Base-by-base conservation (phyloP, 53 echinoderm and acorn worm species). In the Arbacia lixula region DNA sequence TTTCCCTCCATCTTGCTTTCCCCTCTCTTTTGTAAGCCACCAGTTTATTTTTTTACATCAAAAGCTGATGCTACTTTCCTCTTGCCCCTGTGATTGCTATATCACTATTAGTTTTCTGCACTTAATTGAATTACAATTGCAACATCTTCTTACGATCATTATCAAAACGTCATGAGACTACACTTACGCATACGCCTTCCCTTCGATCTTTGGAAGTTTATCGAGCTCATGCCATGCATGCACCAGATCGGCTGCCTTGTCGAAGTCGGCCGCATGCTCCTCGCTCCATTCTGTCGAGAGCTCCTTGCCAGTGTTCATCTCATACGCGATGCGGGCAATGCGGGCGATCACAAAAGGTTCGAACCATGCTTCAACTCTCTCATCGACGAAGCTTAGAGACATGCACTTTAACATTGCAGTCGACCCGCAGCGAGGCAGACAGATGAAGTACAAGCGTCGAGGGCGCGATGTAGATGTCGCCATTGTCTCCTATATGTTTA, bases 321-420 rank as follows among this genome's bases (percentile, higher is more conserved):
- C 31, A 25, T 37, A 77, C 77, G 21, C 26, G 11, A 8, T 31
- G 1, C 36, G 35, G 37, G 38, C 58, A 25, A 77, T 36, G 35
- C 55, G 54, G 26, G 56, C 38, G 55, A 77, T 36, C 35, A 77
- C 24, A 17, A 20, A 77, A 12, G 77, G 77, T 9, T 77, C 77
- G 77, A 77, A 77, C 77, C 77, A 77, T 0, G 33, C 38, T 36
- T 77, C 77, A 36, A 55, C 5, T n/a, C n/a, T n/a, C 58, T 54
- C 58, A 3, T 77, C 77, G 39, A 77, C 20, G 77, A 58, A 77
- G 58, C 77, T 77, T 24, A 77, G 36, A n/a, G n/a, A n/a, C n/a
- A n/a, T n/a, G 17, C 77, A 77, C 57, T 77, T 77, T 2, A 77
- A 57, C 54, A 77, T 21, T 1, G 77, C 33, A 9, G 77, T 77